Base-by-base conservation (phyloP, 1,140 invertebrate genomes). In the Formica exsecta region DNA sequence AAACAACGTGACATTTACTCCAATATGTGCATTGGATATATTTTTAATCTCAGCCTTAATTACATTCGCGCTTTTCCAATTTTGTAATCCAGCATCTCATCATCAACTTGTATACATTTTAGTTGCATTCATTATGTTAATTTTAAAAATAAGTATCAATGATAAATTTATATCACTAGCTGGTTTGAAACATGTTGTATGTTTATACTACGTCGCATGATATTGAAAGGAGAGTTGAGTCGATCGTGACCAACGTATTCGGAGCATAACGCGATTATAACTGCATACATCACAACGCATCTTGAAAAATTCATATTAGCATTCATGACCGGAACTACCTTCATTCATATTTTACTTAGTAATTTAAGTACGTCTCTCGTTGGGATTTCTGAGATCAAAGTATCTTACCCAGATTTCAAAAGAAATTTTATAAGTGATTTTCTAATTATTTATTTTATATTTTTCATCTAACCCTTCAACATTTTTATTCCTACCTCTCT, bases 201-300 rank as follows among this genome's bases (percentile, higher is more conserved):
- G 57, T 77, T 85, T 77, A 79, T 59, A 41, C 9, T 76, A 84
- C 38, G n/a, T 84, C 80, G 80, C 71, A 64, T 76, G 80, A 29
- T 71, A 64, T 75, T 44, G 44, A 51, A 65, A 64, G 81, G 59
- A 41, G 76, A 48, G 57, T 64, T 51, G 73, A 76, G 59, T 54
- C 59, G 73, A 44, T 85, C 73, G 73, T 85, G 73, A 85, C 41
- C 70, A 44, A 32, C 32, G 41, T 59, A 85, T 85, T 77, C 71
- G 71, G 57, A 84, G 80, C 71, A 77, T 85, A 76, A 85, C 81
- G 57, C 74, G 61, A 85, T 64, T 70, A 70, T 36, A 80, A 54
- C 64, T 29, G 75, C 75, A 41, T 77, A 64, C 74, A 79, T 51
- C 29, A n/a, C 22, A 5, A 44, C n/a, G 16, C 44, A 38, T 80